Percentiles rank a stretch among this genome's conserved stretches.
phyloP scores from a whole-genome alignment of 2,797 vertebrate species.

The Sphaeramia orbicularis region DNA sequence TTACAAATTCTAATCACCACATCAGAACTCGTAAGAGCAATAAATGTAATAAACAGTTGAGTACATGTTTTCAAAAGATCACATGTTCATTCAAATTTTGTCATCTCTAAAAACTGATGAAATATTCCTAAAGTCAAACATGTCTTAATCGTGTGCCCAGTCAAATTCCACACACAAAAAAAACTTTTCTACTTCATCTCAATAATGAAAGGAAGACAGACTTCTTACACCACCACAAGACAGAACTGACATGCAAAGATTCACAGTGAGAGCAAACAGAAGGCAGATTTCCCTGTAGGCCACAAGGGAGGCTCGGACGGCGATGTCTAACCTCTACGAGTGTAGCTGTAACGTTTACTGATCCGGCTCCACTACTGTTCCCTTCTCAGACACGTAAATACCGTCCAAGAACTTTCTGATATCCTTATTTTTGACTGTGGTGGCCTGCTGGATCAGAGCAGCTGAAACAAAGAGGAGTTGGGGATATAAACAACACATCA shows the following conservation, averaged over 20 bases:
- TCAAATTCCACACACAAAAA: not conserved
- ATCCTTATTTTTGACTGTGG: slow-evolving; percentile 99
- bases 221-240: not conserved
- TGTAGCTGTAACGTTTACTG: slow-evolving; percentile 82
- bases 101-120: no score
- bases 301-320: slow-evolving; percentile 8
- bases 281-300: slow-evolving; percentile 1
- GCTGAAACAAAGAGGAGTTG: slow-evolving; percentile 84
- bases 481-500: slow-evolving; percentile 54
- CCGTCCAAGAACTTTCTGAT: slow-evolving; percentile 99
- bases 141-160: no score
- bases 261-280: slow-evolving; percentile 1
- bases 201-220: not conserved
- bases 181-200: no score
- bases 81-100: no score
- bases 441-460: slow-evolving; percentile 98
- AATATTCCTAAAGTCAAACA: no score
- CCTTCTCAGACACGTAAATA: slow-evolving; percentile 99
- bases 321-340: slow-evolving; percentile 78
- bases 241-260: not conserved
- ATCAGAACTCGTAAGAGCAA: no score
- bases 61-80: no score
- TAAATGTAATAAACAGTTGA: no score
- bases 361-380: slow-evolving; percentile 90
- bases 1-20: no score